Conservation (phyloP, 2,113 vertebrate species). For the Butastur rufipennis region DNA sequence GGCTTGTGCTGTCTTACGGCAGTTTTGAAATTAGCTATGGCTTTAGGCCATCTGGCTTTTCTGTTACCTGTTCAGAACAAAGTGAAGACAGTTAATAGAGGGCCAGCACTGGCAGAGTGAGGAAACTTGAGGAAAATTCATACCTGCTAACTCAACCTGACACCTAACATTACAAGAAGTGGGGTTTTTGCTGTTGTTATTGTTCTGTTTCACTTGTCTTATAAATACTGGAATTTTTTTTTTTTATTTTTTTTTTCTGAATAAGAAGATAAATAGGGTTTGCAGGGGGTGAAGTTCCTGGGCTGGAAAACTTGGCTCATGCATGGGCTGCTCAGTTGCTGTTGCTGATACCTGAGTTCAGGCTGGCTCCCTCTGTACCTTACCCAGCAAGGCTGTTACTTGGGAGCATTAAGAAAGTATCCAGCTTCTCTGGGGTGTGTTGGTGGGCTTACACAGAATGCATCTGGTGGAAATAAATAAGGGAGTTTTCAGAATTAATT, state of each 20-base stretch:
- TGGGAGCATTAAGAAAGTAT: not conserved
- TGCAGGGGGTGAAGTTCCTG: not conserved
- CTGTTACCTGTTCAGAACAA: not conserved
- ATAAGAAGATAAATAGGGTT: not conserved
- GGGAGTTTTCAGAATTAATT: not conserved
- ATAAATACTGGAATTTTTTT: not conserved
- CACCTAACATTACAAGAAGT: not conserved
- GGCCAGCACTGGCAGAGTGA: not conserved
- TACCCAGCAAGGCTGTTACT: accelerated
- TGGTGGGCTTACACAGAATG: not conserved
- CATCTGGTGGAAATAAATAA: not conserved
- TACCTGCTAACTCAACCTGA: not conserved
- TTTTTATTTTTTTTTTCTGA: not conserved
- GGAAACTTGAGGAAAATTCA: not conserved
- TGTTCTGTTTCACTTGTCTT: not conserved
- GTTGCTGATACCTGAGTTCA: not conserved
- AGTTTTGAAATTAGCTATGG: not conserved
- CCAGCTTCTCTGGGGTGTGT: not conserved
- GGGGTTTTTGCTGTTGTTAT: not conserved
- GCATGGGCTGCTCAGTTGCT: not conserved
- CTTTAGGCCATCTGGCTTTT: not conserved
- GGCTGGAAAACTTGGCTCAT: not conserved
- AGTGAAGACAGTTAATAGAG: not conserved
- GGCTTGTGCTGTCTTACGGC: not conserved
- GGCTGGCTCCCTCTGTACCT: not conserved